Conservation (phyloP, 2,797 vertebrate species). For the Anguilla marmorata region DNA sequence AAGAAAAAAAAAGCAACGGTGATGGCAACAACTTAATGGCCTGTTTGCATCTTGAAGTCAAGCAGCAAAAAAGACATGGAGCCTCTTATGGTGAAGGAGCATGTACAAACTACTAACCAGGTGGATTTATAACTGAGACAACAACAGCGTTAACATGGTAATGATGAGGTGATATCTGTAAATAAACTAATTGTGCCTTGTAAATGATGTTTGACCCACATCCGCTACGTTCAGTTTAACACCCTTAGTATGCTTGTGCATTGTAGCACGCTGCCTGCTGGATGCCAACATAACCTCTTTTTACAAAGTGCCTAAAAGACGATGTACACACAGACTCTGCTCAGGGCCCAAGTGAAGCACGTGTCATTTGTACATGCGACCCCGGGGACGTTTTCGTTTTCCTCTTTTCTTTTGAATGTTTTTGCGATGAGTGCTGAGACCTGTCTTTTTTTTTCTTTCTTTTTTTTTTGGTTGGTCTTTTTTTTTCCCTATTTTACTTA, state of each 20-base stretch:
- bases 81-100: slow-evolving; percentile 69
- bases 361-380: slow-evolving; percentile 62
- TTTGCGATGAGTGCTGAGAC: slow-evolving; percentile 53
- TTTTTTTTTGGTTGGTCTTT: slow-evolving; percentile 65
- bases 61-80: slow-evolving; percentile 63
- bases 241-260: slow-evolving; percentile 79
- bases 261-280: slow-evolving; percentile 82
- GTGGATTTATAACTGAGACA: slow-evolving; percentile 70
- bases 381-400: slow-evolving; percentile 55
- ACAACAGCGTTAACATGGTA: slow-evolving; percentile 73
- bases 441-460: slow-evolving; percentile 52
- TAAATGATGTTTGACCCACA: slow-evolving; percentile 79
- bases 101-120: slow-evolving; percentile 86
- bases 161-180: slow-evolving; percentile 76
- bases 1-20: slow-evolving; percentile 71
- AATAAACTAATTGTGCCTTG: slow-evolving; percentile 92
- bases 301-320: slow-evolving; percentile 51
- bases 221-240: slow-evolving; percentile 83
- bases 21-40: slow-evolving; percentile 69
- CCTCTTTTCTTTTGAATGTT: slow-evolving; percentile 27
- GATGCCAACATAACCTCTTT: slow-evolving; percentile 73
- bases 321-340: slow-evolving; percentile 63
- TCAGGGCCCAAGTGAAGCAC: slow-evolving; percentile 65
- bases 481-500: slow-evolving; percentile 35
- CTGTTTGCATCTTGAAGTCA: slow-evolving; percentile 78